These are phyloP conservation scores for Hylia prasina DNA, from an alignment of 2,113 vertebrate genomes.

Conservation along the genomic window DNA sequence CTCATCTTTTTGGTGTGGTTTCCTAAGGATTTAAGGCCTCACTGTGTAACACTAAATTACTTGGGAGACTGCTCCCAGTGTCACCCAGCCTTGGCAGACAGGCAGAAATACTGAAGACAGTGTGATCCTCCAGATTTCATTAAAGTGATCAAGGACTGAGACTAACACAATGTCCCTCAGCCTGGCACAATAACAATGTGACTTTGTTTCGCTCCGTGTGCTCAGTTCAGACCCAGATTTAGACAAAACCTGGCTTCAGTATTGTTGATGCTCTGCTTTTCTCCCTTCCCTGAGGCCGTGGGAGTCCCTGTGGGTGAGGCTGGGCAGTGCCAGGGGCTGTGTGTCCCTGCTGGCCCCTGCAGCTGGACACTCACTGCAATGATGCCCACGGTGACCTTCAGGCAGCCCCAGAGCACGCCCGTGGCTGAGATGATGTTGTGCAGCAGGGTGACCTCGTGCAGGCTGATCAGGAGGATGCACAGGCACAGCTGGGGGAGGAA, in stretches of 20 bases:
- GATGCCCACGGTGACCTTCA: constrained; percentile 74
- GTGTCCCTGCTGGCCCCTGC: background rate
- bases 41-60: background rate
- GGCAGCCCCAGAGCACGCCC: constrained; percentile 74
- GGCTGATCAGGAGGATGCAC: constrained; percentile 74
- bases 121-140: background rate
- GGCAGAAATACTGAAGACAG: background rate
- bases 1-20: background rate
- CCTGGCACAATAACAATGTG: background rate
- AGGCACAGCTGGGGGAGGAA: constrained; percentile 74
- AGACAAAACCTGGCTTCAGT: background rate
- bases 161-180: background rate
- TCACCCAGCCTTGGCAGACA: background rate
- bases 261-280: background rate
- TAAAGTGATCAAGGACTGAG: background rate
- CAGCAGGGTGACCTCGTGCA: constrained; percentile 31
- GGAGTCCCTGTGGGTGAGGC: background rate
- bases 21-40: background rate
- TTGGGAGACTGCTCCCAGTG: background rate
- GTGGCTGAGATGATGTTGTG: constrained; percentile 72
- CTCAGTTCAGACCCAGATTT: background rate
- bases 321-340: background rate
- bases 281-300: background rate
- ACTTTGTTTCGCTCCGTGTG: background rate
- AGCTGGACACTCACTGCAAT: constrained; percentile 65